These are phyloP conservation scores for Indicator indicator DNA, from an alignment of 2,113 vertebrate species.

Conservation along the genomic window DNA sequence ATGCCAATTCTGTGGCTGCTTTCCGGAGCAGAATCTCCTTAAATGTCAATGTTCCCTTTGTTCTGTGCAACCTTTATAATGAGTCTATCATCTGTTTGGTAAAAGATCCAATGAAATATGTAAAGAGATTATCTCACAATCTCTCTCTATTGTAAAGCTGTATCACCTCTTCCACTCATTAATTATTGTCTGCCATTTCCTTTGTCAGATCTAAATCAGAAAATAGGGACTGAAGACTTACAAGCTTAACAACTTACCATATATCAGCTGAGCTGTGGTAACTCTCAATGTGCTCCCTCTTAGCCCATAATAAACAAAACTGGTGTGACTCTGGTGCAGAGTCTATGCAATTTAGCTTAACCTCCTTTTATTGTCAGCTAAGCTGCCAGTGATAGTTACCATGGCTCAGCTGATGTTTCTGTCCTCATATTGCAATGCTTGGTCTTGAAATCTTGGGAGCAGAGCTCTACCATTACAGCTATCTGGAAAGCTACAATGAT, in stretches of 20 bases:
- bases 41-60: conserved; percentile 60
- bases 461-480: neutral
- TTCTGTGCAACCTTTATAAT: conserved; percentile 53
- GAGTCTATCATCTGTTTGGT: conserved; percentile 59
- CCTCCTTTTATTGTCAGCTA: neutral
- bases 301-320: neutral
- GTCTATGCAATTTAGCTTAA: neutral
- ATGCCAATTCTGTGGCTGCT: conserved; percentile 27
- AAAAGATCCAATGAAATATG: conserved; percentile 58
- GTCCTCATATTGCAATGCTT: neutral
- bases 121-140: conserved; percentile 60
- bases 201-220: conserved; percentile 48
- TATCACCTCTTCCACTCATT: conserved; percentile 60
- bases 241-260: conserved; percentile 35
- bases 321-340: neutral
- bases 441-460: conserved; percentile 13
- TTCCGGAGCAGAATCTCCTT: conserved; percentile 45
- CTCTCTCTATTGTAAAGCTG: conserved; percentile 47
- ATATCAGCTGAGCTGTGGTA: conserved; percentile 14
- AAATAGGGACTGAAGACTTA: conserved; percentile 21
- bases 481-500: conserved; percentile 5
- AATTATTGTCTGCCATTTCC: conserved; percentile 68
- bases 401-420: neutral
- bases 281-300: neutral
- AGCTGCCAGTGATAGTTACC: conserved; percentile 1